Percentiles rank a stretch among this genome's conserved stretches.
These are phyloP conservation scores for Philaethria dido DNA, from an alignment of 2,888 invertebrate species.

Conservation along the genomic window DNA sequence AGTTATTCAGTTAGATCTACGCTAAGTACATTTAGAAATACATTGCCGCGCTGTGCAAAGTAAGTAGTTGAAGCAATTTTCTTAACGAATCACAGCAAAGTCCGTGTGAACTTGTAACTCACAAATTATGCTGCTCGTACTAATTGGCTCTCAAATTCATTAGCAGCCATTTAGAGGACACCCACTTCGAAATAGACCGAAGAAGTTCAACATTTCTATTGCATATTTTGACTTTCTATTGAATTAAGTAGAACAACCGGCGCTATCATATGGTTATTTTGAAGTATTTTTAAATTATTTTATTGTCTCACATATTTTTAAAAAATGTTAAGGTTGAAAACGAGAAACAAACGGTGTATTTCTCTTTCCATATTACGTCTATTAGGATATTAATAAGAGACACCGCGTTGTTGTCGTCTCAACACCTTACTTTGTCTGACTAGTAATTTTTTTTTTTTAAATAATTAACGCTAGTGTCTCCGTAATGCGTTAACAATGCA, in stretches of 20 bases:
- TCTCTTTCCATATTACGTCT: too few relatives aligned
- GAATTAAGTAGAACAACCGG: neutral
- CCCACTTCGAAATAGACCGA: conserved; percentile 13
- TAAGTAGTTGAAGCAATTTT: conserved; percentile 25
- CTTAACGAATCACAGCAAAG: conserved; percentile 37
- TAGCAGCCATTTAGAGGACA: conserved; percentile 41
- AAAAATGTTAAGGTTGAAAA: neutral
- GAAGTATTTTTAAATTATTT: too few relatives aligned
- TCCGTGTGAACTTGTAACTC: conserved; percentile 49
- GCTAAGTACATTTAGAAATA: neutral
- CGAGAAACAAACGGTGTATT: too few relatives aligned
- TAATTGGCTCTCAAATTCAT: conserved; percentile 61
- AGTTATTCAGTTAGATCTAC: neutral
- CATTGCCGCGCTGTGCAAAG: neutral
- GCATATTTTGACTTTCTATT: conserved; percentile 13
- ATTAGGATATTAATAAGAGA: too few relatives aligned
- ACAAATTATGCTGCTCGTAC: conserved; percentile 57
- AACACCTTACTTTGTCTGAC: too few relatives aligned
- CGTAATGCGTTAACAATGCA: too few relatives aligned
- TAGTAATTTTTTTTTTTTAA: too few relatives aligned
- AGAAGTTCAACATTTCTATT: conserved; percentile 15
- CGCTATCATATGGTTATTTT: neutral
- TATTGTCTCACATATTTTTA: too few relatives aligned
- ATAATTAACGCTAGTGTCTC: too few relatives aligned
- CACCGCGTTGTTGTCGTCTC: too few relatives aligned